Evolutionary conservation across 2,113 vertebrate genomes (phyloP), one percentile per base, ranked within the genome.

Genomic region (Blennius ocellaris): DNA sequence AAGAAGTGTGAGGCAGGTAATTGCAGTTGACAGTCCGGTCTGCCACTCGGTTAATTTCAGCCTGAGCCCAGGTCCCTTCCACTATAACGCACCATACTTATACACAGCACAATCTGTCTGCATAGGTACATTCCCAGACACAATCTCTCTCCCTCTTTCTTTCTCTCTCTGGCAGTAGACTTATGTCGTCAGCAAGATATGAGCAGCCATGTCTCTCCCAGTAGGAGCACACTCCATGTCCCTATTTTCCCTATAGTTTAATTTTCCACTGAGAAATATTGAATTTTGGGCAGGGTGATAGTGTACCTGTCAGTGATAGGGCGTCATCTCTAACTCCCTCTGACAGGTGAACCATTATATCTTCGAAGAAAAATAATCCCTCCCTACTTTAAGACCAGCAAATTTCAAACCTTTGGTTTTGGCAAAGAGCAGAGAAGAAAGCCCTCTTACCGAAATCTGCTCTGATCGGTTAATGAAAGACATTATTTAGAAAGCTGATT

Each of bases 1-100:
- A 93, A 94, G 82, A 95, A 92, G 92, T 94, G 94, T 82, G 91
- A 94, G 94, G 94, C 90, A 92, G 89, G 92, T 94, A 94, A 94
- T 96, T 96, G 93, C 90, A 94, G 91, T 87, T 95, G 94, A 94
- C 93, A 94, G 91, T 95, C 94, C 95, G 93, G 94, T 94, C 93
- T 95, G 95, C 95, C 96, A 94, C 95, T 85, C 80, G 95, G 95
- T 95, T 97, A 96, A 97, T 97, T 95, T 96, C 95, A 96, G 95
- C 91, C 93, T 93, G 95, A 96, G 96, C 95, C 95, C 94, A 94
- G 94, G 85, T 96, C 94, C 94, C 93, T 76, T 87, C 79, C 69
- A 79, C 85, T 82, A 87, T 78, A 73, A 78, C 52, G 12, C 76
- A 59, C 83, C 78, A 77, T 81, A 85, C 77, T 96, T 95, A 94